phyloP scores from a whole-genome alignment of 2,888 invertebrate species.

The Anthoptus insignis region DNA sequence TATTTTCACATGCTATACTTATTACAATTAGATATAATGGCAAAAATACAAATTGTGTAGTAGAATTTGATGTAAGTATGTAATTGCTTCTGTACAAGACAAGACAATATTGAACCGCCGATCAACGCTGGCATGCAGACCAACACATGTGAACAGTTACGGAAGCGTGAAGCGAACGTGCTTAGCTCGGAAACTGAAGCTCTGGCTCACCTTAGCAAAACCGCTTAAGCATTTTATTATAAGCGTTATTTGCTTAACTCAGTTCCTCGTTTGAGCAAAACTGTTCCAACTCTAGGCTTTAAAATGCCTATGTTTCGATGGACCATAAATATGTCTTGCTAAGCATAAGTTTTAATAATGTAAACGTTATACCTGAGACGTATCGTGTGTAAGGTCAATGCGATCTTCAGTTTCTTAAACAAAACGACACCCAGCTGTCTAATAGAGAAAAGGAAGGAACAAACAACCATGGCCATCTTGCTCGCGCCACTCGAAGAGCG shows the following conservation, averaged over 20 bases:
- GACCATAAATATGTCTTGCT: background rate
- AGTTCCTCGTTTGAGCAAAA: background rate
- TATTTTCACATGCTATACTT: conserved; percentile 19
- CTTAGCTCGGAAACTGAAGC: conserved; percentile 58
- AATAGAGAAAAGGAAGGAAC: conserved; percentile 63
- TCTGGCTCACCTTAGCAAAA: conserved; percentile 53
- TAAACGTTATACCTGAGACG: conserved; percentile 23
- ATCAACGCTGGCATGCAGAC: conserved; percentile 43
- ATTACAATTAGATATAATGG: background rate
- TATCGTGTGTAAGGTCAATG: conserved; percentile 51
- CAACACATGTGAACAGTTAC: conserved; percentile 56
- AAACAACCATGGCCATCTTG: conserved; percentile 83
- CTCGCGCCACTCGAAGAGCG: conserved; percentile 74
- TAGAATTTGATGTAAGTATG: conserved; percentile 8
- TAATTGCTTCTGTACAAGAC: conserved; percentile 19
- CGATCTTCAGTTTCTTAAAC: conserved; percentile 73
- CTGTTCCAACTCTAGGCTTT: background rate
- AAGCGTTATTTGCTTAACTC: conserved; percentile 5
- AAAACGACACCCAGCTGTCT: conserved; percentile 61
- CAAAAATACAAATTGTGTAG: background rate
- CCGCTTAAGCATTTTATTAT: conserved; percentile 11
- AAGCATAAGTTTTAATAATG: background rate
- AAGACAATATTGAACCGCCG: conserved; percentile 1
- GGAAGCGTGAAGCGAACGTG: conserved; percentile 66
- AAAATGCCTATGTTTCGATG: background rate